phyloP scores from a whole-genome alignment of 2,888 invertebrate species.

The Polydrusus cervinus region DNA sequence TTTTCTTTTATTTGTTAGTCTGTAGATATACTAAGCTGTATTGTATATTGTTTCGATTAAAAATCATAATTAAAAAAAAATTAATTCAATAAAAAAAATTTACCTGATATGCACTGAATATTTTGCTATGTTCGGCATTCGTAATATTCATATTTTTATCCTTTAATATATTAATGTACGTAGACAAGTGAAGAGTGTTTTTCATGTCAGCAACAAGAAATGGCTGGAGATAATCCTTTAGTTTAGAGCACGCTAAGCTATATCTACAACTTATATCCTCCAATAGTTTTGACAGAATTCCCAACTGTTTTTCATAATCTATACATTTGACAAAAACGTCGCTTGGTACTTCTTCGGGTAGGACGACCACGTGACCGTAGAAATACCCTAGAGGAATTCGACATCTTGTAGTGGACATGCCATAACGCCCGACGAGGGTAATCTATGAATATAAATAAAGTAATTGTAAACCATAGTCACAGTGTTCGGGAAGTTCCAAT shows the following conservation, averaged over 20 bases:
- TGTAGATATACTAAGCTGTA: no score
- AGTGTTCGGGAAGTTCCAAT: no score
- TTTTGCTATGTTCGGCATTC: conserved; percentile 71
- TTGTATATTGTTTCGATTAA: no score
- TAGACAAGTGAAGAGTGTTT: conserved; percentile 88
- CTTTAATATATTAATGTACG: conserved; percentile 79
- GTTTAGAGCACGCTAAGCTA: conserved; percentile 88
- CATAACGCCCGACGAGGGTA: conserved; percentile 92
- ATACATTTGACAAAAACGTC: conserved; percentile 66
- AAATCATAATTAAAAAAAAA: no score
- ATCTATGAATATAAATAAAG: conserved; percentile 76
- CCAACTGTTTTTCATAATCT: conserved; percentile 76
- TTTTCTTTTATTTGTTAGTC: no score
- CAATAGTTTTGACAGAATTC: conserved; percentile 79
- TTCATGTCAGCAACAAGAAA: conserved; percentile 86
- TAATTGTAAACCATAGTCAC: no score
- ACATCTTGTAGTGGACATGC: conserved; percentile 92
- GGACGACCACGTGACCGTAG: conserved; percentile 90
- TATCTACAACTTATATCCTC: conserved; percentile 88
- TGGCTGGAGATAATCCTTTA: conserved; percentile 86
- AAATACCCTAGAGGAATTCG: conserved; percentile 95
- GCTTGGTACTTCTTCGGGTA: conserved; percentile 74
- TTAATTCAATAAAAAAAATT: conserved; percentile 39
- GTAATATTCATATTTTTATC: conserved; percentile 63
- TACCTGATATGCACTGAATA: conserved; percentile 74